Conservation (phyloP, 2,113 vertebrate genomes). For the Gobiocypris rarus region DNA sequence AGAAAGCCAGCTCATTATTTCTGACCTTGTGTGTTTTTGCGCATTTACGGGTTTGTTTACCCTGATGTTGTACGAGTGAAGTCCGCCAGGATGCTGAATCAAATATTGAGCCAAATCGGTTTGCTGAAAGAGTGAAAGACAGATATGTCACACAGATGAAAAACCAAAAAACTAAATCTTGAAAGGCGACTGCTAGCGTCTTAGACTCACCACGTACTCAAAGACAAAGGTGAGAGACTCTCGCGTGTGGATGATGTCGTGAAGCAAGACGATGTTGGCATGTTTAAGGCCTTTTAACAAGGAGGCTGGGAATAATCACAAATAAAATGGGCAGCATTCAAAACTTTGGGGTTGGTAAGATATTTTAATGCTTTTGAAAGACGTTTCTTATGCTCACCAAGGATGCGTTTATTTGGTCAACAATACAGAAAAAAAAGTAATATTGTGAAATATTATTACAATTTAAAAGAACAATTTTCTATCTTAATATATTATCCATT, state of each 20-base stretch:
- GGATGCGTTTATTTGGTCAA: neutral
- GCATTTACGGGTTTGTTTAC: constrained; percentile 65
- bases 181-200: too few relatives aligned
- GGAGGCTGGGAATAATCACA: constrained; percentile 75
- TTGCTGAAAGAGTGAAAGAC: constrained; percentile 73
- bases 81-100: constrained; percentile 86
- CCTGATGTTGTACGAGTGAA: constrained; percentile 81
- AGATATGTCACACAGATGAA: neutral
- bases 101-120: constrained; percentile 89
- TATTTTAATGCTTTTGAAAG: too few relatives aligned
- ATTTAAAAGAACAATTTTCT: neutral
- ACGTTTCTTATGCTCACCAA: neutral
- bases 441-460: neutral
- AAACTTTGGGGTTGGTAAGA: too few relatives aligned
- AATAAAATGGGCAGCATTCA: neutral
- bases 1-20: neutral
- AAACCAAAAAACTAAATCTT: neutral
- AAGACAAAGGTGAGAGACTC: constrained; percentile 90
- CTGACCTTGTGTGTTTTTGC: too few relatives aligned
- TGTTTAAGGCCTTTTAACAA: constrained; percentile 90
- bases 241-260: constrained; percentile 89
- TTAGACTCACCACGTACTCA: constrained; percentile 87
- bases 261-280: constrained; percentile 88
- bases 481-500: too few relatives aligned
- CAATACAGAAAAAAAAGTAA: neutral